These are phyloP conservation scores for Anthrax anthrax DNA, from an alignment of 2,888 invertebrate genomes.

Conservation along the genomic window DNA sequence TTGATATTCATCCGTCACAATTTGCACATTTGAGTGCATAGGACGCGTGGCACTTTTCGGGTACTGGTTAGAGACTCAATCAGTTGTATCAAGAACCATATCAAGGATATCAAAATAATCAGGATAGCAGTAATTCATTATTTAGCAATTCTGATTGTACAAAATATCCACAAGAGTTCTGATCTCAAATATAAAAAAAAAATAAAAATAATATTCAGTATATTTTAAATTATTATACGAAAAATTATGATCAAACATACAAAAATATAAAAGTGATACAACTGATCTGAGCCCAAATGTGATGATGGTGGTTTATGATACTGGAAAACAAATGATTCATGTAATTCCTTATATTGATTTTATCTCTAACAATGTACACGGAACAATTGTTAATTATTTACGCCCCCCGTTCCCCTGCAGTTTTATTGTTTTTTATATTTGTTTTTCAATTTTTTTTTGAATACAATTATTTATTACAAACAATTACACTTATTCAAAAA, in stretches of 20 bases:
- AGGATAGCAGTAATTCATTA: slow-evolving; percentile 34
- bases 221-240: background rate
- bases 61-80: slow-evolving; percentile 39
- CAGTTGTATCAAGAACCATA: slow-evolving; percentile 42
- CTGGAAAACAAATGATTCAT: slow-evolving; percentile 18
- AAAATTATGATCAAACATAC: background rate
- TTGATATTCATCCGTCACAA: slow-evolving; percentile 84
- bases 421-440: no score
- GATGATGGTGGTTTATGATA: slow-evolving; percentile 29
- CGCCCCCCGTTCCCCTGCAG: no score
- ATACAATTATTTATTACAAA: no score
- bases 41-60: slow-evolving; percentile 64
- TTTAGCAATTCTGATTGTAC: slow-evolving; percentile 40
- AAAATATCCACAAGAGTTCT: slow-evolving; percentile 37
- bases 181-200: slow-evolving; percentile 28
- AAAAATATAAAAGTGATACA: slow-evolving; percentile 21
- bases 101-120: slow-evolving; percentile 56
- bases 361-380: no score
- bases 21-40: slow-evolving; percentile 87
- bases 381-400: no score
- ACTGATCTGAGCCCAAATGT: slow-evolving; percentile 31
- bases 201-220: background rate
- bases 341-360: background rate
- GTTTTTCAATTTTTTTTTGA: no score
- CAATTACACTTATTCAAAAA: no score